Percentiles rank a stretch among this genome's conserved stretches.
phyloP scores from a whole-genome alignment of 2,113 vertebrate species.

The Heliornis fulica region DNA sequence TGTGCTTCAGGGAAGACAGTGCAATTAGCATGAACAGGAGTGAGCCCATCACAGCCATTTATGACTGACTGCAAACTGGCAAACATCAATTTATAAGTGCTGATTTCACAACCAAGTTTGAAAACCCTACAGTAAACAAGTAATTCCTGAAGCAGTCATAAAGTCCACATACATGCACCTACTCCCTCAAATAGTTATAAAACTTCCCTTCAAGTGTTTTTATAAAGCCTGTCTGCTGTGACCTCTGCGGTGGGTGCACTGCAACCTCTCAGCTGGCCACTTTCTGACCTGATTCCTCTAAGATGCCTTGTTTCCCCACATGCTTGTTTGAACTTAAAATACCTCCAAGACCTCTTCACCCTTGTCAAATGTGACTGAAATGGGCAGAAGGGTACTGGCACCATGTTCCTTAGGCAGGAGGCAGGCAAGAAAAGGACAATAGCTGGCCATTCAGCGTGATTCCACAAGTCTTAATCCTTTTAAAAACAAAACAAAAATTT shows the following conservation, averaged over 20 bases:
- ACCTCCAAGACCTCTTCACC: neutral
- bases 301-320: neutral
- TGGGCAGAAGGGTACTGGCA: rapidly evolving
- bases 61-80: neutral
- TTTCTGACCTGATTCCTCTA: neutral
- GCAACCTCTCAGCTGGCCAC: neutral
- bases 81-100: neutral
- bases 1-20: neutral
- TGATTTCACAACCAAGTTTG: slow-evolving; percentile 8
- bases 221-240: neutral
- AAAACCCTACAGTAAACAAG: neutral
- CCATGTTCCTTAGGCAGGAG: neutral
- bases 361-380: neutral
- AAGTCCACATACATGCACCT: neutral
- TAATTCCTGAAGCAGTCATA: neutral
- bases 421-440: neutral
- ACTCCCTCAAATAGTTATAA: neutral
- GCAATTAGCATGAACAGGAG: neutral
- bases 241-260: neutral
- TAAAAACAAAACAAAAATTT: neutral
- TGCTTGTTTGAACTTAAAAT: neutral
- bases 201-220: neutral
- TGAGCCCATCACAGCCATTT: neutral
- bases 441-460: neutral
- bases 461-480: neutral